Evolutionary conservation across 2,797 vertebrate genomes (phyloP), one percentile per base, ranked within the genome.

Genomic region (Cirrhinus molitorella): DNA sequence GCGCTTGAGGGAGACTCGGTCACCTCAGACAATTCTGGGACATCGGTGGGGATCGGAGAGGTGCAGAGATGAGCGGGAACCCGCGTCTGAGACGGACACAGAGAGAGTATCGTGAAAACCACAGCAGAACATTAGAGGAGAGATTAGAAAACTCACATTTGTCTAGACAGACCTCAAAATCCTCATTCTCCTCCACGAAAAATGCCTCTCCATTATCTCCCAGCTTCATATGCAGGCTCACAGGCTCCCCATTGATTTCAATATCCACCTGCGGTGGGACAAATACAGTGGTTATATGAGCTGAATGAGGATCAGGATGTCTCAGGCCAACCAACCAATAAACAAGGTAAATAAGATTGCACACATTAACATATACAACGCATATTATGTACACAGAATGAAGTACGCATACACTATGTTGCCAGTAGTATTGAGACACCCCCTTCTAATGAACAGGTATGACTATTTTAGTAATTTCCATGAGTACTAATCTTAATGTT

Each of bases 161-260:
- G 1, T 2, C 6, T 14, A 19, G 13, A 47, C 81, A 79, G 76
- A 95, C 95, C 94, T 93, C 89, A 76, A 90, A 87, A 66, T 93
- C 94, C 68, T 97, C 95, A 4, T 91, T 91, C 90, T 98, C 94
- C 87, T 97, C 95, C 45, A 99, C 95, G 13, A 99, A 99, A 92
- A 99, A 99, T 31, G 98, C 98, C 85, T 99, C 98, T 83, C 98
- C 98, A 3, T 96, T 98, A 89, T 99, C 96, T 16, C 98, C 98
- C 59, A 99, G 92, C 90, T 97, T 98, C 98, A 99, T 99, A 66
- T 96, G 97, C 89, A 99, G 92, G 86, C 97, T 95, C 40, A 98
- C 96, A 0, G 96, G 92, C 83, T 99, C 95, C 5, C 98, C 98
- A 0, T 98, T 99, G 86, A 99, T 94, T 93, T 98, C 97, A 72